Conservation (phyloP, 2,113 vertebrate genomes). For the Prunella himalayana region DNA sequence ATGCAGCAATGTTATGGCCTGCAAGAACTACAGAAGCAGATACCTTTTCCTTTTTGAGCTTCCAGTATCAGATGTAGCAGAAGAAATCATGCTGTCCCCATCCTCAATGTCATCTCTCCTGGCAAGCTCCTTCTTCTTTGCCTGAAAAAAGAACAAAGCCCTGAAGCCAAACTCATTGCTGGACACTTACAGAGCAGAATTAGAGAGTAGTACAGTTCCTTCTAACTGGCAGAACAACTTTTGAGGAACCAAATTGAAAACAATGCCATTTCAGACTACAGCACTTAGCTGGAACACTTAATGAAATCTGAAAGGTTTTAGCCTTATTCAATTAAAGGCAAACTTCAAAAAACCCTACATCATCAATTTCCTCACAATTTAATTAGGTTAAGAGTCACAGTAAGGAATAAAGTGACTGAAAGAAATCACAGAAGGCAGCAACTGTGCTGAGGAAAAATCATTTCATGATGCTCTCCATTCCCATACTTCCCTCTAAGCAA, state of each 20-base stretch:
- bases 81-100: conserved; percentile 96
- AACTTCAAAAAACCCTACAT: background rate
- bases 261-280: background rate
- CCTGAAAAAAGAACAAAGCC: conserved; percentile 71
- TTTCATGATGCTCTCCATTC: background rate
- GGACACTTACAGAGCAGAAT: conserved; percentile 24
- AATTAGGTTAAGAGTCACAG: background rate
- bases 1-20: background rate
- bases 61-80: conserved; percentile 89
- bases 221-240: background rate
- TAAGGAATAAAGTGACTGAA: background rate
- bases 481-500: background rate
- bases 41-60: conserved; percentile 96
- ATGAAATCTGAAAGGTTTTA: background rate
- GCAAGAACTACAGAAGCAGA: background rate
- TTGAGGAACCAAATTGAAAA: background rate
- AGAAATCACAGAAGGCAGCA: background rate
- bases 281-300: background rate
- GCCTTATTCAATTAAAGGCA: background rate
- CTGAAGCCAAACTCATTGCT: conserved; percentile 23
- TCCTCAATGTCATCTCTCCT: conserved; percentile 91
- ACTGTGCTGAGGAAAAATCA: background rate
- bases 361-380: background rate
- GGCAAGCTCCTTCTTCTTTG: conserved; percentile 93
- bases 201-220: background rate